phyloP scores from a whole-genome alignment of 23 tunicate genomes.

The Clavelina lepadiformis region DNA sequence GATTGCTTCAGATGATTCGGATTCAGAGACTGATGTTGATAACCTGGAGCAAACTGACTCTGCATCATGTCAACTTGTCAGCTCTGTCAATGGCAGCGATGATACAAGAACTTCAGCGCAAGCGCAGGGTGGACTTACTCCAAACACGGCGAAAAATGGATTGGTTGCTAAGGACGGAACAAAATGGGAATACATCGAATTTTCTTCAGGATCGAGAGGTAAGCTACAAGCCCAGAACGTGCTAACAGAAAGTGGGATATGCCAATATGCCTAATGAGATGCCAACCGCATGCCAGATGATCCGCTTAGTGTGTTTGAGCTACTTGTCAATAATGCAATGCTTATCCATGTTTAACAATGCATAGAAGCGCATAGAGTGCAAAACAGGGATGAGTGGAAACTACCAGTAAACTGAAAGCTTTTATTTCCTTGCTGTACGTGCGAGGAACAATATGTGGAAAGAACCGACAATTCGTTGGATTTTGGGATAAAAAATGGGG shows the following conservation, averaged over 20 bases:
- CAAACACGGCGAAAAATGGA: conserved; percentile 11
- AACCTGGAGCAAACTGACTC: conserved; percentile 18
- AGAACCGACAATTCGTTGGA: too few relatives aligned
- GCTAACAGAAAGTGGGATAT: conserved; percentile 7
- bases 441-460: too few relatives aligned
- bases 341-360: too few relatives aligned
- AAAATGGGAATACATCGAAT: background rate
- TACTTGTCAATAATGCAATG: too few relatives aligned
- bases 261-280: too few relatives aligned
- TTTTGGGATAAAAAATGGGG: too few relatives aligned
- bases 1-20: conserved; percentile 19
- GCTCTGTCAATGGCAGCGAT: conserved; percentile 8
- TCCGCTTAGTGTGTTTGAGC: too few relatives aligned
- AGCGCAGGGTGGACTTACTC: conserved; percentile 3
- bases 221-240: conserved; percentile 13
- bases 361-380: too few relatives aligned
- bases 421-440: too few relatives aligned
- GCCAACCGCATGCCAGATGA: too few relatives aligned
- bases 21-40: conserved; percentile 17
- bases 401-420: too few relatives aligned
- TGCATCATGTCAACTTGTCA: conserved; percentile 20
- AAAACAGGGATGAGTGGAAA: too few relatives aligned
- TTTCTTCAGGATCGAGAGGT: conserved; percentile 5
- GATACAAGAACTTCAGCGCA: conserved; percentile 10
- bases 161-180: conserved; percentile 12